Conservation (phyloP, 37 sponge, comb jelly and placozoan species). For the Diacarnus erythraeanus region DNA sequence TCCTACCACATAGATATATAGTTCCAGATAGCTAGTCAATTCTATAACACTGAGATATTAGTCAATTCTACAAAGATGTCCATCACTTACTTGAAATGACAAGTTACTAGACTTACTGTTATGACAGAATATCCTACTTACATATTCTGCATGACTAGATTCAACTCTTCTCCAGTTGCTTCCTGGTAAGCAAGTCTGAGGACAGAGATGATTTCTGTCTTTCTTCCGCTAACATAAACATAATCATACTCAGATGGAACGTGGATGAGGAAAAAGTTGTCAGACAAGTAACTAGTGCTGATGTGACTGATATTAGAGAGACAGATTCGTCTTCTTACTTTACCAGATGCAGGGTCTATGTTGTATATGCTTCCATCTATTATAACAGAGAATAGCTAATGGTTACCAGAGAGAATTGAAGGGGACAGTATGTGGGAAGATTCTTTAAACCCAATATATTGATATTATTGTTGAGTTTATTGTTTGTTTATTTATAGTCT, state of each 20-base stretch:
- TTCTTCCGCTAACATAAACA: slow-evolving; percentile 72
- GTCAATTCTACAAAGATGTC: no score
- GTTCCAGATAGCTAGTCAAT: no score
- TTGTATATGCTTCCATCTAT: slow-evolving; percentile 76
- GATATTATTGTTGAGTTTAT: no score
- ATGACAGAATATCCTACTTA: no score
- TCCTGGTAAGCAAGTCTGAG: slow-evolving; percentile 38
- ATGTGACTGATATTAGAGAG: slow-evolving; percentile 74
- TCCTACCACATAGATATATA: no score
- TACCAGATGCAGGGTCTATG: slow-evolving; percentile 45
- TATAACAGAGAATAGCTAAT: neutral
- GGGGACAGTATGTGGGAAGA: no score
- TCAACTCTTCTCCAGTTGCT: slow-evolving; percentile 44
- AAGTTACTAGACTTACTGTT: no score
- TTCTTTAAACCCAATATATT: no score
- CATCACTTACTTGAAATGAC: no score
- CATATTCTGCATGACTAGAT: slow-evolving; percentile 52
- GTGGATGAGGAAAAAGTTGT: slow-evolving; percentile 89
- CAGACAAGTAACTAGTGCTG: slow-evolving; percentile 68
- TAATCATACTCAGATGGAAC: slow-evolving; percentile 90
- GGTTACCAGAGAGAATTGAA: no score
- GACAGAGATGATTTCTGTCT: slow-evolving; percentile 55
- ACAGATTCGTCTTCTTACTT: slow-evolving; percentile 56
- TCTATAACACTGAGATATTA: neutral
- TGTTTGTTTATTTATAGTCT: no score